Evolutionary conservation across 2,888 invertebrate species (phyloP), one percentile per base, ranked within the genome.

Genomic region (Ormyrus thymus): DNA sequence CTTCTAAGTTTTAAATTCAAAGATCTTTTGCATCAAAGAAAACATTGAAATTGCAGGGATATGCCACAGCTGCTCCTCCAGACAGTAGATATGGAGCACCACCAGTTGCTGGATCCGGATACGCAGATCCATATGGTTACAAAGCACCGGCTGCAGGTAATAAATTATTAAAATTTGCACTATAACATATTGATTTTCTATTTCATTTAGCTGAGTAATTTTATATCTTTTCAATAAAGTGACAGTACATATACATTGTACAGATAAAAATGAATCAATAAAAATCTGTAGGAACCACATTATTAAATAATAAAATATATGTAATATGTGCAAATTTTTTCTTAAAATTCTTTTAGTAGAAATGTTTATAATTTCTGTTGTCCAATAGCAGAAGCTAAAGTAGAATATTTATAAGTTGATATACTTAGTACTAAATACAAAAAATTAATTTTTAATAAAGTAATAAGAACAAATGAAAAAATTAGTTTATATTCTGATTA

Each of bases 1-100:
- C 29, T 29, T 29, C 2, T 29, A 29, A 29, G 29, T 29, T 29
- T 29, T 29, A 29, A 29, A 29, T 29, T 29, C 29, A 29, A 29
- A 29, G 29, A 29, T 29, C 29, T 4, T 29, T 29, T 29, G 3
- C 4, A 29, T 29, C 29, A 29, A 29, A 15, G 45, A 59, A 15
- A 65, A 71, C 13, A 61, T 78, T 78, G 74, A 48, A 43, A 75
- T 72, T 81, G 5, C 69, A 90, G 89, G 89, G 89, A 45, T 90
- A 89, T 81, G 85, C 89, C 64, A 86, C 89, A 15, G 87, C 86
- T 69, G 84, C 88, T 72, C 85, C 88, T 68, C 85, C 88, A 50
- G 89, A 90, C 81, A 88, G 82, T 65, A 87, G 90, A 85, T 90
- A 90, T 71, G 89, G 89, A 48, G 89, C 89, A 75, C 86, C 89